Evolutionary conservation across 2,888 invertebrate species (phyloP).

Genomic region (Litoditis marina): DNA sequence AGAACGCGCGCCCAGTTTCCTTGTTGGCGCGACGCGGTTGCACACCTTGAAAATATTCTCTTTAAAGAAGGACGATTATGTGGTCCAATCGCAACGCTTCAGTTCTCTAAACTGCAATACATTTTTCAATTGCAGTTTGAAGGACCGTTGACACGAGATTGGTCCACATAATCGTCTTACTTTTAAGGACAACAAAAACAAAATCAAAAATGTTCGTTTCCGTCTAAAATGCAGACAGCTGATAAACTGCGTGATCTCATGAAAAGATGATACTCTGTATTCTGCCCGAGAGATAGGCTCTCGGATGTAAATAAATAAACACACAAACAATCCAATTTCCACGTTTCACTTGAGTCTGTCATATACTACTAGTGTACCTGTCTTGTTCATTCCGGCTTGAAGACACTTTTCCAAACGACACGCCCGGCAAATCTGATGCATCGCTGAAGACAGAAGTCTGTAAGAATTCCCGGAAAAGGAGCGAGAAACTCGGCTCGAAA

Average conservation of each 20-base stretch:
- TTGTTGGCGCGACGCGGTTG: slow-evolving; percentile 35
- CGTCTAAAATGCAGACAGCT: neutral
- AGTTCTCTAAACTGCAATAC: no score
- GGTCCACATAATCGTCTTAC: no score
- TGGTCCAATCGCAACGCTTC: neutral
- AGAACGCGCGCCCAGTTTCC: slow-evolving; percentile 40
- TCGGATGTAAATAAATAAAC: no score
- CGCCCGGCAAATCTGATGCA: slow-evolving; percentile 53
- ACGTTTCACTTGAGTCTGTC: no score
- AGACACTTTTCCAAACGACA: slow-evolving; percentile 53
- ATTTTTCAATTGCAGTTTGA: no score
- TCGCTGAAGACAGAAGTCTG: slow-evolving; percentile 47
- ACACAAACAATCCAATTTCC: no score
- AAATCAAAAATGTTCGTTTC: neutral
- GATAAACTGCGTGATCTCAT: no score
- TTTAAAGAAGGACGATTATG: neutral
- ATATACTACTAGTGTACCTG: slow-evolving; percentile 29
- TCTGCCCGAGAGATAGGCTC: no score
- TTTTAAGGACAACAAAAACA: slow-evolving; percentile 3
- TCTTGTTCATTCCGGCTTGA: slow-evolving; percentile 50
- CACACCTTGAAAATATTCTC: slow-evolving; percentile 19
- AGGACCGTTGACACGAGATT: no score
- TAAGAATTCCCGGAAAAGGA: no score
- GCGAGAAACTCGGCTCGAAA: no score
- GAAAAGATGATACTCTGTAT: no score